A percentile compares a stretch with the other conserved stretches of the same genome.
phyloP scores from a whole-genome alignment of 2,888 invertebrate species.

The Sphecodes monilicornis region DNA sequence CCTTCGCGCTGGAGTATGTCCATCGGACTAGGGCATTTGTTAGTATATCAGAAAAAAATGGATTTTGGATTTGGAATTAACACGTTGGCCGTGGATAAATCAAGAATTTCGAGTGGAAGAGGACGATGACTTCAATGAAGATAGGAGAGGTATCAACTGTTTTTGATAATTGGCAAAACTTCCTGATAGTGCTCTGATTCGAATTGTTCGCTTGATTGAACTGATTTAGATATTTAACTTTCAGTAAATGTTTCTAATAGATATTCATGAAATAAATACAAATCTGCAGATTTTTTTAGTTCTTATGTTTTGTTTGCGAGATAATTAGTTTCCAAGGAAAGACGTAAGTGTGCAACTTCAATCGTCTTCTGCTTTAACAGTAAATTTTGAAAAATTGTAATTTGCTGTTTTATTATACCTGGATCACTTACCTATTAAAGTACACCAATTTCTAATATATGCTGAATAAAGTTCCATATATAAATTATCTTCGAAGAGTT shows the following conservation, averaged over 20 bases:
- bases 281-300: no score
- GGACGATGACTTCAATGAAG: constrained; percentile 2
- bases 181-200: not conserved
- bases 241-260: no score
- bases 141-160: not conserved
- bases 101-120: not conserved
- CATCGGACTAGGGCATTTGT: not conserved
- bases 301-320: no score
- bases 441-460: not conserved
- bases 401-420: not conserved
- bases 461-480: not conserved
- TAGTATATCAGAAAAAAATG: not conserved
- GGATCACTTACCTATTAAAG: no score
- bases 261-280: no score
- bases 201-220: not conserved
- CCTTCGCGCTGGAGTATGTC: no score
- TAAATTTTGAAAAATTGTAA: not conserved
- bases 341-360: no score
- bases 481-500: not conserved
- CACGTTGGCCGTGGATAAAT: not conserved
- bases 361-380: not conserved
- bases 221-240: no score
- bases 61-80: not conserved
- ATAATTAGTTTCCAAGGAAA: no score
- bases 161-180: not conserved